These are phyloP conservation scores for Leucophenga varia DNA, from an alignment of 1,140 invertebrate species.

Conservation along the genomic window DNA sequence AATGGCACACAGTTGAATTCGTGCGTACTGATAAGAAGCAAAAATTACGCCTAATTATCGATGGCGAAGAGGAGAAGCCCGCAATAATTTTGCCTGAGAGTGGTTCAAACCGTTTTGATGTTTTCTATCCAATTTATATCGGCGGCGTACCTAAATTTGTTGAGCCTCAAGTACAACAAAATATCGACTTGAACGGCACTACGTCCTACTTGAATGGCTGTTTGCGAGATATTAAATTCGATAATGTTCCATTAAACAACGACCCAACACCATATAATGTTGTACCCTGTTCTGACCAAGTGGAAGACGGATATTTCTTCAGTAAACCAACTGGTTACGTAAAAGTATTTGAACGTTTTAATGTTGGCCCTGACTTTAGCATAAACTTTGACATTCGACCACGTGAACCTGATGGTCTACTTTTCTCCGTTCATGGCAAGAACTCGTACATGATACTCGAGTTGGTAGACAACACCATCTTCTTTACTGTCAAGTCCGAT, in stretches of 20 bases:
- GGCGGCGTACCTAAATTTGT: slow-evolving; percentile 66
- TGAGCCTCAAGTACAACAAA: slow-evolving; percentile 26
- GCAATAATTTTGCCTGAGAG: slow-evolving; percentile 58
- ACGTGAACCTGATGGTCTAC: slow-evolving; percentile 75
- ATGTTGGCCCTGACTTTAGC: slow-evolving; percentile 74
- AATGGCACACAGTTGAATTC: slow-evolving; percentile 81
- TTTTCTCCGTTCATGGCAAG: slow-evolving; percentile 79
- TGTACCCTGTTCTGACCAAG: slow-evolving; percentile 76
- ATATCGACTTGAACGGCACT: slow-evolving; percentile 18
- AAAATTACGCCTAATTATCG: slow-evolving; percentile 65
- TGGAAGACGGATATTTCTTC: slow-evolving; percentile 90
- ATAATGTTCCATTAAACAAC: slow-evolving; percentile 65
- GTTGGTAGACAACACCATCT: slow-evolving; percentile 80
- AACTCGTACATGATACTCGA: slow-evolving; percentile 85
- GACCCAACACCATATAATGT: slow-evolving; percentile 62
- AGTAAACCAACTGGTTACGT: slow-evolving; percentile 61
- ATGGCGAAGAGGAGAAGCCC: slow-evolving; percentile 58
- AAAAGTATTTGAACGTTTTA: slow-evolving; percentile 69
- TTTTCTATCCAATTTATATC: slow-evolving; percentile 74
- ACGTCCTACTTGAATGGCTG: slow-evolving; percentile 80
- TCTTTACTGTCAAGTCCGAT: slow-evolving; percentile 83
- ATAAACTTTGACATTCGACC: slow-evolving; percentile 89
- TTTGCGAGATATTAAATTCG: slow-evolving; percentile 76
- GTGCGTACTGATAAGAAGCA: slow-evolving; percentile 59
- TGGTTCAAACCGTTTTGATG: slow-evolving; percentile 60